Evolutionary conservation across 2,797 vertebrate genomes (phyloP).

Genomic region (Philypnodon macrostomus): DNA sequence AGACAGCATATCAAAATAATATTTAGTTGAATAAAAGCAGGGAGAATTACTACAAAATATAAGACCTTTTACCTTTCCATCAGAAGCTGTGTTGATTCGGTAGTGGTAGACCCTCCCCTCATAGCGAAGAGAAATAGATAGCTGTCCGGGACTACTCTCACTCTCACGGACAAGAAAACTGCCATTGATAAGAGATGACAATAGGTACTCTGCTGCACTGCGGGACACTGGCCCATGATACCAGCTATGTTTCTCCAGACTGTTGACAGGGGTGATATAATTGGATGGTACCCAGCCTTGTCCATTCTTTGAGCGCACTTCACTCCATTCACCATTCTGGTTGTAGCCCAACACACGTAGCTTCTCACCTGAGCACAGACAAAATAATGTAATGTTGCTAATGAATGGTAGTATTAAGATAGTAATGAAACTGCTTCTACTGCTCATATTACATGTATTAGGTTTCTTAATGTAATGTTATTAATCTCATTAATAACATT

Average conservation of each 20-base stretch:
- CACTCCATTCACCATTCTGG: conserved; percentile 98
- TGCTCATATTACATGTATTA: too few relatives aligned
- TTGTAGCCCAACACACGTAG: conserved; percentile 96
- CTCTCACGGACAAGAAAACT: conserved; percentile 97
- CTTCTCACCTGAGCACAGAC: conserved; percentile 86
- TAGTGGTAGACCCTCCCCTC: conserved; percentile 99
- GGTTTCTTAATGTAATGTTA: too few relatives aligned
- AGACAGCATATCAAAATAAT: neutral
- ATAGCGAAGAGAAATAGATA: conserved; percentile 97
- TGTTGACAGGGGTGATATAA: conserved; percentile 99
- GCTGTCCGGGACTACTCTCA: conserved; percentile 96
- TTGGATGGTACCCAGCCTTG: conserved; percentile 99
- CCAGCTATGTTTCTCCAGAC: conserved; percentile 98
- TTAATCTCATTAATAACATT: too few relatives aligned
- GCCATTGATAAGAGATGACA: conserved; percentile 97
- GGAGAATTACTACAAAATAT: neutral
- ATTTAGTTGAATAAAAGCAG: neutral
- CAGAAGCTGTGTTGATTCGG: conserved; percentile 93
- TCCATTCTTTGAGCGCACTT: conserved; percentile 96
- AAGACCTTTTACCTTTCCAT: conserved; percentile 86
- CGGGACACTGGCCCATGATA: conserved; percentile 98
- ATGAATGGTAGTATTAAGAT: too few relatives aligned
- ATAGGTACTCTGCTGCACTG: conserved; percentile 94
- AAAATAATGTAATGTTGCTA: neutral
- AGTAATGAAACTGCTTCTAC: neutral